A percentile compares a stretch with the other conserved stretches of the same genome.
Conservation (phyloP, 2,888 invertebrate species). For the Blastobasis lacticolella region DNA sequence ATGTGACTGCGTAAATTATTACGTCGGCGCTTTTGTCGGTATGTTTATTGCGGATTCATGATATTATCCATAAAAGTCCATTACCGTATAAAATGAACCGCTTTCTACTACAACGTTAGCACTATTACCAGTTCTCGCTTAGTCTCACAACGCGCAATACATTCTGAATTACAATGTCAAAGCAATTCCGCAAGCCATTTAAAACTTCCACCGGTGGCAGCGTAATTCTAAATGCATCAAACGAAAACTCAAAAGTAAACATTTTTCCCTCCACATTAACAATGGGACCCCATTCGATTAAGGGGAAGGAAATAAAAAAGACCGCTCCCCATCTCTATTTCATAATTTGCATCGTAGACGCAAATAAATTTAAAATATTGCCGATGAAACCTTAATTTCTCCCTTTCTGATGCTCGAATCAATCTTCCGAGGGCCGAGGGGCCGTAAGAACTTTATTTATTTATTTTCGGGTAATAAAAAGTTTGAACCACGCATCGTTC, state of each 20-base stretch:
- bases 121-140: not conserved
- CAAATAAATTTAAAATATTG: constrained; percentile 72
- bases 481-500: no score
- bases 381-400: constrained; percentile 55
- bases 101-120: no score
- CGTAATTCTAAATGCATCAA: constrained; percentile 26
- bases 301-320: constrained; percentile 42
- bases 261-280: constrained; percentile 46
- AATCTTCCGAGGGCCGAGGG: constrained; percentile 29
- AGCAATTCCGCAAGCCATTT: not conserved
- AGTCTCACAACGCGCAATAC: no score
- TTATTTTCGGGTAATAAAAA: not conserved
- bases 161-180: not conserved
- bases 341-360: constrained; percentile 71
- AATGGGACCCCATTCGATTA: constrained; percentile 65
- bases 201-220: constrained; percentile 10
- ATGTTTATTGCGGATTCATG: no score
- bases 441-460: not conserved
- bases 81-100: no score
- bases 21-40: no score
- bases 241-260: constrained; percentile 45
- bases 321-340: constrained; percentile 56
- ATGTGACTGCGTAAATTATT: no score
- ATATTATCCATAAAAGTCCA: no score
- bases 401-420: constrained; percentile 52